Evolutionary conservation across 2,888 invertebrate species (phyloP), one percentile per base, ranked within the genome.

Genomic region (Sussaba pulchella): DNA sequence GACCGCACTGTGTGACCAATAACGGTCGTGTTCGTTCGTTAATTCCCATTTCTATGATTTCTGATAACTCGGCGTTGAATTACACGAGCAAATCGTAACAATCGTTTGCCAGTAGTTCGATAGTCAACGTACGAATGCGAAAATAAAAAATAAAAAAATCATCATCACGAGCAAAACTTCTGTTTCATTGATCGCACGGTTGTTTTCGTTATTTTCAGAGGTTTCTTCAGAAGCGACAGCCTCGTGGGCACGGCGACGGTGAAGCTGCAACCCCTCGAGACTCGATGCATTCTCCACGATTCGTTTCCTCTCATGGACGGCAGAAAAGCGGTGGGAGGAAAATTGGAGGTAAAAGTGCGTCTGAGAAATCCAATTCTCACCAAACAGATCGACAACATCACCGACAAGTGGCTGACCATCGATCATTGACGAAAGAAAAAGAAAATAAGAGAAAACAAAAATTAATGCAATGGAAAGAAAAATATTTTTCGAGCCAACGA

Each of bases 221-320:
- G 99, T 86, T 98, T 99, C 93, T 96, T 99, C 92, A 95, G 98
- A 84, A 95, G 96, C 88, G 99, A 99, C 92, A 93, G 95, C 69
- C 93, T 98, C 64, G 93, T 99, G 73, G 99, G 99, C 26, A 95
- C 96, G 2, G 96, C 95, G 12, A 94, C 94, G 82, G 95, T 99
- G 12, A 99, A 99, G 91, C 93, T 99, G 83, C 96, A 96, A 86
- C 96, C 96, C n/a, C 93, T 99, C 79, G 99, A 99, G 93, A 96
- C 95, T 0, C 95, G 96, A 79, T 97, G 98, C 90, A 96, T 96
- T 41, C 92, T 99, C 74, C 99, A 99, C 91, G 98, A 99, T 81
- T 96, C 97, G 0, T 98, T 96, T 92, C 97, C 98, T 93, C 89
- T 99, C 70, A 95, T 97, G 95, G 98, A 99, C 84, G 98, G 98